A percentile compares a stretch with the other conserved stretches of the same genome.
Conservation (phyloP, 2,797 vertebrate species). For the Novumbra hubbsi region DNA sequence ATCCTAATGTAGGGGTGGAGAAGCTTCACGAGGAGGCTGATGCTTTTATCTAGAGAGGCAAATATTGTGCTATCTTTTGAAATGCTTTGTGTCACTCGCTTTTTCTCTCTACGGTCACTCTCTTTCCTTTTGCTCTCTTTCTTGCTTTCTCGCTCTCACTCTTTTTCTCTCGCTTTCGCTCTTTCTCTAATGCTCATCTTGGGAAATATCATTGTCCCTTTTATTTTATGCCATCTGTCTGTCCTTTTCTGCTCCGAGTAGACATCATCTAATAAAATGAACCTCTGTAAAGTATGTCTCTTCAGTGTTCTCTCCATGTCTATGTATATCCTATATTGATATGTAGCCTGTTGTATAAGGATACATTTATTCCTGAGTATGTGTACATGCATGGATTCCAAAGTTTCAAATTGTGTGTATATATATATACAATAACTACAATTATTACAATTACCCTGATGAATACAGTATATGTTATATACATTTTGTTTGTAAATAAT, state of each 20-base stretch:
- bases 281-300: not conserved
- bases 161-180: not conserved
- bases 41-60: conserved; percentile 53
- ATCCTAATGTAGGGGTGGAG: conserved; percentile 31
- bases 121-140: no score
- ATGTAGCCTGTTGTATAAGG: not conserved
- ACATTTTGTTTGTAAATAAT: no score
- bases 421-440: no score
- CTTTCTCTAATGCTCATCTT: conserved; percentile 4
- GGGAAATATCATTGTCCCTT: conserved; percentile 5
- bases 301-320: not conserved
- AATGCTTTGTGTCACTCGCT: conserved; percentile 45
- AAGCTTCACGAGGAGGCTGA: conserved; percentile 33
- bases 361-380: not conserved
- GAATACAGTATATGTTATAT: no score
- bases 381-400: not conserved
- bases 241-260: conserved; percentile 70
- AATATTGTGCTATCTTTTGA: conserved; percentile 44
- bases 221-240: conserved; percentile 77
- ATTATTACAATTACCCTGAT: no score
- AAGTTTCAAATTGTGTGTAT: no score
- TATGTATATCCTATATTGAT: not conserved
- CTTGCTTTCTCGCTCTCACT: not conserved
- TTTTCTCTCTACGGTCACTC: conserved; percentile 23
- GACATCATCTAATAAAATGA: not conserved